phyloP scores from a whole-genome alignment of 2,888 invertebrate genomes.

The Empis stercorea region DNA sequence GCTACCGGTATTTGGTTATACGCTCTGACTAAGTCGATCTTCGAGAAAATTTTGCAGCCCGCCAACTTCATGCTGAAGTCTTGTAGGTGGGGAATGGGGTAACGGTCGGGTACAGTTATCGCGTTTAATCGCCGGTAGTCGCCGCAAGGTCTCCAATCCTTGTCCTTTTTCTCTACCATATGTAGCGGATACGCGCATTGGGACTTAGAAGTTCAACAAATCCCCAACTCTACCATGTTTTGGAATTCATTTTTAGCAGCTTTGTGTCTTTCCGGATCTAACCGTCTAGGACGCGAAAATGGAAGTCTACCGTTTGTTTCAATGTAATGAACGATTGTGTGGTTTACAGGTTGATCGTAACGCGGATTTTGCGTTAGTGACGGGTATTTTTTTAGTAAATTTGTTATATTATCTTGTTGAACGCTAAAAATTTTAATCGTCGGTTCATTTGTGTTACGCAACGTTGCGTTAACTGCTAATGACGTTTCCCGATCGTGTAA shows the following conservation, averaged over 20 bases:
- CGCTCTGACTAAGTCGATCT: conserved; percentile 3
- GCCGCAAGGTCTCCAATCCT: conserved; percentile 6
- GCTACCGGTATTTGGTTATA: conserved; percentile 24
- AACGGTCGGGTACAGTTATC: conserved; percentile 4
- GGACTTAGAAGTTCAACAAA: conserved; percentile 7
- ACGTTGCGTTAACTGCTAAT: not conserved
- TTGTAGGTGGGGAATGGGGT: conserved; percentile 4
- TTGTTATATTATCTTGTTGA: not conserved
- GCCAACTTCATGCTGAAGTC: conserved; percentile 5
- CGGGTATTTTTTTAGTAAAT: not conserved
- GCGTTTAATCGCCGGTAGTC: conserved; percentile 5
- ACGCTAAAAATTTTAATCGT: not conserved
- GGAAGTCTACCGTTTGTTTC: not conserved
- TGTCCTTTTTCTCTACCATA: conserved; percentile 6
- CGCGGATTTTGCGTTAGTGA: not conserved
- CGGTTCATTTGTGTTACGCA: not conserved
- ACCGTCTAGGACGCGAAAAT: not conserved
- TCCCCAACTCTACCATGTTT: conserved; percentile 3
- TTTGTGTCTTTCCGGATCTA: not conserved
- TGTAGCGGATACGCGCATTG: conserved; percentile 9
- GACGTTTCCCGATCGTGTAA: not conserved
- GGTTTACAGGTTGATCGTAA: not conserved
- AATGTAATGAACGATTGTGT: not conserved
- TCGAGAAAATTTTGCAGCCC: conserved; percentile 4
- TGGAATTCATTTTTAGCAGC: conserved; percentile 5